A percentile compares a stretch with the other conserved stretches of the same genome.
Conservation (phyloP, 2,797 vertebrate species). For the Vipera latastei region DNA sequence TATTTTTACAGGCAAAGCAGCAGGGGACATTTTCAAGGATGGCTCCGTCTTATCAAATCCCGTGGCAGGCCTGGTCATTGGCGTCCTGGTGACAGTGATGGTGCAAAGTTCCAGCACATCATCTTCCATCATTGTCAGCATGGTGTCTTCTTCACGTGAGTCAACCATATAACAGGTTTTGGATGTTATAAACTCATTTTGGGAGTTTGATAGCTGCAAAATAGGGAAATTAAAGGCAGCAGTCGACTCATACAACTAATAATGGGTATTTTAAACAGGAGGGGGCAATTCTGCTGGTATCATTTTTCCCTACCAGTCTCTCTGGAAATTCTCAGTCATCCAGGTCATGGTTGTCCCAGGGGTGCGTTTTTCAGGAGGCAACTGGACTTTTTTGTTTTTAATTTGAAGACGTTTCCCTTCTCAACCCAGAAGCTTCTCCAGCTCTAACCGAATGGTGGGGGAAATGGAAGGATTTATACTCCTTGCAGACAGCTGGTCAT, state of each 20-base stretch:
- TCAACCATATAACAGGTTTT: slow-evolving; percentile 29
- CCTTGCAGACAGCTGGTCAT: too few relatives aligned
- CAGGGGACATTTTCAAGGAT: slow-evolving; percentile 94
- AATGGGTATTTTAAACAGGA: background rate
- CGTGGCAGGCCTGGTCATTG: slow-evolving; percentile 91
- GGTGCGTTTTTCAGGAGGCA: too few relatives aligned
- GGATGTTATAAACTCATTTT: background rate
- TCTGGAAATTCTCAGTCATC: too few relatives aligned
- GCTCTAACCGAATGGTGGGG: too few relatives aligned
- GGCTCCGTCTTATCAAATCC: slow-evolving; percentile 89
- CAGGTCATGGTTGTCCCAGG: too few relatives aligned
- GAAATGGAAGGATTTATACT: too few relatives aligned
- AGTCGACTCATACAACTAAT: background rate
- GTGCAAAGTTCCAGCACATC: slow-evolving; percentile 98
- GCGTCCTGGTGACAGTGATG: slow-evolving; percentile 92
- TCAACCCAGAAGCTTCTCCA: too few relatives aligned
- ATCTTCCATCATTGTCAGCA: slow-evolving; percentile 96
- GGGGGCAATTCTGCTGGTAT: background rate
- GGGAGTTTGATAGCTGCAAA: background rate
- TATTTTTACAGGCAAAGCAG: slow-evolving; percentile 82
- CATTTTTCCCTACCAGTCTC: too few relatives aligned
- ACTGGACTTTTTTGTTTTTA: too few relatives aligned
- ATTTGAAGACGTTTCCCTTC: too few relatives aligned
- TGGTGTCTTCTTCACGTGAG: slow-evolving; percentile 95
- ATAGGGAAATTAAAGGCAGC: background rate